Evolutionary conservation across 1,140 invertebrate species (phyloP), one percentile per base, ranked within the genome.

Genomic region (Drosophila oshimai): DNA sequence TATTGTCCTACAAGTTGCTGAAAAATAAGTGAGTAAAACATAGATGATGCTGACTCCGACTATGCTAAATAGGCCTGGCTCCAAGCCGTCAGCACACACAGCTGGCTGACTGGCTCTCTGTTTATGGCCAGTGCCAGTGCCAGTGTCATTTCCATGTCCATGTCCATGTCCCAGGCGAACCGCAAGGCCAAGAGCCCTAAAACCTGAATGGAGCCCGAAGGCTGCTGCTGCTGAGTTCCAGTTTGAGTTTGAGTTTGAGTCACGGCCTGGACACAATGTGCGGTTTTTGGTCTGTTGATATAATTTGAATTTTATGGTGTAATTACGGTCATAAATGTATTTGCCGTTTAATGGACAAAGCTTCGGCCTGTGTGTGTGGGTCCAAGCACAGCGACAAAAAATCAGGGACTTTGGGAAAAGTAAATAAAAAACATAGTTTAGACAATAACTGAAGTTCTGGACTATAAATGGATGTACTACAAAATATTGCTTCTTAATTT

Each of bases 221-320:
- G 53, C 20, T 22, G 39, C 28, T n/a, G 33, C n/a, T 34, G n/a
- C 24, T 18, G 33, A 2, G 33, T 31, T 20, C 44, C 20, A n/a
- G n/a, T n/a, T n/a, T n/a, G 22, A 24, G 58, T 13, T 57, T 45
- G 22, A 36, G 73, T 84, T 74, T 74, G 80, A 86, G 79, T 58
- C 74, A 74, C 61, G 68, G 62, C 45, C 42, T 61, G 78, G 78
- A 65, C 79, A 78, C 57, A 78, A 74, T 68, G 72, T 83, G 74
- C 74, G 74, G 74, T 77, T 78, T 71, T 74, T 68, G 78, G 79
- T 86, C 86, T 87, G 81, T 87, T 81, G 62, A 81, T 87, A 87
- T 87, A 87, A 89, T 89, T 89, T 89, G 83, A 89, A 84, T 89
- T 89, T 89, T 89, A 89, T 84, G 83, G 87, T 84, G 78, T 89